Base-by-base conservation (phyloP, 2,113 vertebrate genomes). In the Perca fluviatilis region DNA sequence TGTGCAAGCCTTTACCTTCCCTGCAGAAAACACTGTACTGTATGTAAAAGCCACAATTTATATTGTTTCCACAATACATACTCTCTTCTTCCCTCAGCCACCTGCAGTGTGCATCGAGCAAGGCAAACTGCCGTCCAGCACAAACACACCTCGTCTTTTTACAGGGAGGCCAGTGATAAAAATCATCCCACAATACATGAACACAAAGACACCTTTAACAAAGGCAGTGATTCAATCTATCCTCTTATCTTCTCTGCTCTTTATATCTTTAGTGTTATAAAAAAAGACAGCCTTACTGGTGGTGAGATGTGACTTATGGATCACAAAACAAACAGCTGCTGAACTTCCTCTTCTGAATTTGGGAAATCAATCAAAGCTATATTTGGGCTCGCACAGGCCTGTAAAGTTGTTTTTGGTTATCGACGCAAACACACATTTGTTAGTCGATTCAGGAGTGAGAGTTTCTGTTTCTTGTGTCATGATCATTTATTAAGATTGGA, bases 101-200 rank as follows among this genome's bases (percentile, higher is more conserved):
- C 88, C 92, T 91, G 88, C 82, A 83, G 84, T 56, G 79, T 68
- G 71, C 86, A 76, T 79, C 7, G 65, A 77, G 69, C 83, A 72
- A 73, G 62, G 82, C 79, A 85, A 85, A 92, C 88, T 92, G 90
- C 56, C 51, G 21, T 79, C 51, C 74, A 85, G 81, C 65, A 76
- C 85, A 92, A 91, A 88, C 91, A 91, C 88, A 92, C 80, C 89
- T 87, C 83, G 87, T 87, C 90, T 94, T 90, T 95, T 90, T 74
- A 95, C 56, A 64, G 86, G 62, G 70, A 88, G 86, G 75, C 68
- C 66, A 21, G 80, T 77, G 94, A 93, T 94, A 89, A 93, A 92
- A 90, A 92, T 90, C 87, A 87, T 72, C 88, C 87, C 83, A 83
- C 85, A 85, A 91, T 77, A 89, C 71, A 80, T 69, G 80, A 80